A percentile compares a stretch with the other conserved stretches of the same genome.
Conservation (phyloP, 1,140 invertebrate genomes). For the Diabrotica virgifera region DNA sequence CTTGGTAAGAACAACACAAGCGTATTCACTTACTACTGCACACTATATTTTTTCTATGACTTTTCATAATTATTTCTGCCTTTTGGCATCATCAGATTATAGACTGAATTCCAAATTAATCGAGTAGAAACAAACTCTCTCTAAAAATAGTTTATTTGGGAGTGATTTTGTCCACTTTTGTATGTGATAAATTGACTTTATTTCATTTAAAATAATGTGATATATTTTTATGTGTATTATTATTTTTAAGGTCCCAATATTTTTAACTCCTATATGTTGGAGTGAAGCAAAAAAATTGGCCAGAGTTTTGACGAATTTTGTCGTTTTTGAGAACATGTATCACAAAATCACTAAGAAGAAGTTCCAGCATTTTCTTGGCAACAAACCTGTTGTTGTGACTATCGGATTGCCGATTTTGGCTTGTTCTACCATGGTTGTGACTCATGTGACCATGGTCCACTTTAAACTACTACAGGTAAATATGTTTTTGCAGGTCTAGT, state of each 20-base stretch:
- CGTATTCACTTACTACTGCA: too few species aligned
- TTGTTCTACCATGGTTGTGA: slow-evolving; percentile 59
- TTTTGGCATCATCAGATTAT: too few species aligned
- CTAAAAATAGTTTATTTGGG: too few species aligned
- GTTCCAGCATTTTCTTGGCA: slow-evolving; percentile 35
- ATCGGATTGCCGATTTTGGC: slow-evolving; percentile 55
- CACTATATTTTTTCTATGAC: too few species aligned
- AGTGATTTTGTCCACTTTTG: too few species aligned
- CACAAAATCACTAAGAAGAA: slow-evolving; percentile 36
- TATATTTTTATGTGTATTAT: too few species aligned
- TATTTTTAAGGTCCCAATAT: slow-evolving; percentile 48
- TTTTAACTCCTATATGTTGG: slow-evolving; percentile 59
- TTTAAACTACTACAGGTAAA: slow-evolving; percentile 57
- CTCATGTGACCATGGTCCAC: slow-evolving; percentile 63
- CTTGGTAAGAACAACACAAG: slow-evolving; percentile 46
- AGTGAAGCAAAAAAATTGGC: slow-evolving; percentile 61
- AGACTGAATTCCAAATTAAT: too few species aligned
- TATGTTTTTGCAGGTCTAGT: background rate
- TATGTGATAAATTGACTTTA: too few species aligned
- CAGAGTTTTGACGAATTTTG: slow-evolving; percentile 58
- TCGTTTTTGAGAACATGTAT: slow-evolving; percentile 52
- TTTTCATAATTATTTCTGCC: too few species aligned
- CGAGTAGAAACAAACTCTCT: too few species aligned
- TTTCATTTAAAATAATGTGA: too few species aligned
- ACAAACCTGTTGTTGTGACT: slow-evolving; percentile 39